Conservation (phyloP, 1,140 invertebrate species). For the Cryptotermes secundus region DNA sequence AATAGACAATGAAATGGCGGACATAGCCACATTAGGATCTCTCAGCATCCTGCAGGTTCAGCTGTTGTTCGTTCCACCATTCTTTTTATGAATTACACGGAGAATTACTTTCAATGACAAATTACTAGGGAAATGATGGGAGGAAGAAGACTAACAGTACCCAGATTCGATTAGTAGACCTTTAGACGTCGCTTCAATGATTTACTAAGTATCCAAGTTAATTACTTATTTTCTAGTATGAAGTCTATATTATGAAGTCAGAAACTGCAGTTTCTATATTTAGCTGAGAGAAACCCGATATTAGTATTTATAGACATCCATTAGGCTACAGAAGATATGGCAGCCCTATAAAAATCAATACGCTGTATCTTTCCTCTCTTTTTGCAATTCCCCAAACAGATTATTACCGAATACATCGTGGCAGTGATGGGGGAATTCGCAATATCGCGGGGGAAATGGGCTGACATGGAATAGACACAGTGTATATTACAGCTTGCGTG, state of each 20-base stretch:
- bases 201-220: too few relatives aligned
- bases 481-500: constrained; percentile 2
- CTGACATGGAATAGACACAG: neutral
- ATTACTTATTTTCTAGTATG: too few relatives aligned
- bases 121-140: too few relatives aligned
- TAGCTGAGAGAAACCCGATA: neutral
- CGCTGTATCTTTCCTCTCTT: neutral
- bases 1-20: too few relatives aligned
- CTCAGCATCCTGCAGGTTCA: too few relatives aligned
- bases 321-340: neutral
- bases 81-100: too few relatives aligned
- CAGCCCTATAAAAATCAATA: neutral
- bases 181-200: too few relatives aligned
- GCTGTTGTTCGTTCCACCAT: too few relatives aligned
- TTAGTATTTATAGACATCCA: neutral
- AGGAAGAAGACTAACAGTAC: too few relatives aligned
- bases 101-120: too few relatives aligned
- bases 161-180: too few relatives aligned
- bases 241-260: neutral
- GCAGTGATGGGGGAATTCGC: neutral
- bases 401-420: neutral
- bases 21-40: too few relatives aligned
- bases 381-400: neutral
- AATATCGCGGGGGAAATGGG: constrained; percentile 1
- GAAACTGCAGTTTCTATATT: neutral